Evolutionary conservation across 2,797 vertebrate species (phyloP).

Genomic region (Varecia variegata): DNA sequence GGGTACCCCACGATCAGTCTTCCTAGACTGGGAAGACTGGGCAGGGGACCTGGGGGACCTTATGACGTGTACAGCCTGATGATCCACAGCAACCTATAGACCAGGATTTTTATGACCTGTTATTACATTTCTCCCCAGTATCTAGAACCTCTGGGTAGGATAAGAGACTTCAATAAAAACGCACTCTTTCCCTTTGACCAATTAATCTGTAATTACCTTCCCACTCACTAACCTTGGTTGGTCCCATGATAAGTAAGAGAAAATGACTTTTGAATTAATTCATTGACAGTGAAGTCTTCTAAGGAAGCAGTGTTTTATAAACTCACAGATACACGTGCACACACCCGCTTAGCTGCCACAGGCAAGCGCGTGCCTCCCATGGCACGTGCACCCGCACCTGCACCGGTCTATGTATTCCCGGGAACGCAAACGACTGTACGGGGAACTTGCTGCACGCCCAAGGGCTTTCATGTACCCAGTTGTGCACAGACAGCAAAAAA

Average conservation of each 20-base stretch:
- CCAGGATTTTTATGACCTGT: constrained; percentile 26
- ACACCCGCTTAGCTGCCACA: neutral
- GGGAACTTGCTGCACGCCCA: neutral
- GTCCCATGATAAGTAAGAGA: constrained; percentile 18
- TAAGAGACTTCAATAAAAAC: constrained; percentile 40
- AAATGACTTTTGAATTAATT: constrained; percentile 45
- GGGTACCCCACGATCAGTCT: neutral
- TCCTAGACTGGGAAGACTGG: neutral
- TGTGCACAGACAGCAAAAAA: neutral
- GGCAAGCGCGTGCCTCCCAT: neutral
- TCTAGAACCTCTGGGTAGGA: constrained; percentile 50
- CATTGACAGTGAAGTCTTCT: neutral
- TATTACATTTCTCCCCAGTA: constrained; percentile 35
- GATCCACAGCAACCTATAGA: neutral
- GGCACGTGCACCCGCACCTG: neutral
- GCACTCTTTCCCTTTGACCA: constrained; percentile 18
- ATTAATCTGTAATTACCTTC: constrained; percentile 41
- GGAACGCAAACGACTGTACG: neutral
- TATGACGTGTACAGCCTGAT: neutral
- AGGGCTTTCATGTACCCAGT: neutral
- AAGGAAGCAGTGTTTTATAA: constrained; percentile 15
- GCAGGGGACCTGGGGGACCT: neutral
- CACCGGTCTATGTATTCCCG: neutral
- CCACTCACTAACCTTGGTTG: neutral
- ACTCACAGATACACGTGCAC: neutral